Evolutionary conservation across 2,797 vertebrate genomes (phyloP).

Genomic region (Pelodytes ibericus): DNA sequence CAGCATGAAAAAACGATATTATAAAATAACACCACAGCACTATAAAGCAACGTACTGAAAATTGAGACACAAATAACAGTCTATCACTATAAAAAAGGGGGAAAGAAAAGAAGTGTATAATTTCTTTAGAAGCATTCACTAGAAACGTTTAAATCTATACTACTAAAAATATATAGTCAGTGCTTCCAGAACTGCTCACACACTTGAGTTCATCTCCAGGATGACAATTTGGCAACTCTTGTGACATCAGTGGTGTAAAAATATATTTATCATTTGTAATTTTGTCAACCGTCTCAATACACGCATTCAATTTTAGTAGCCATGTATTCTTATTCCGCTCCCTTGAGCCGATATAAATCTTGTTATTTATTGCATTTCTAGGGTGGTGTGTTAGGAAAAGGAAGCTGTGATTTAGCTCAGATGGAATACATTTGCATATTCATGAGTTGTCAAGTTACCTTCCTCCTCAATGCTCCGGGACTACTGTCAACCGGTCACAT

Average conservation of each 20-base stretch:
- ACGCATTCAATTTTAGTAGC: neutral
- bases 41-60: no score
- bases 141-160: neutral
- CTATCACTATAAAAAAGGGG: no score
- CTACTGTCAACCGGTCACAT: neutral
- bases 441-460: neutral
- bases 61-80: no score
- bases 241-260: neutral
- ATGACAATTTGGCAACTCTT: neutral
- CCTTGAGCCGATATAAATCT: neutral
- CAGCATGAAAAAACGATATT: no score
- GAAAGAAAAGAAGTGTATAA: no score
- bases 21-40: no score
- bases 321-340: neutral
- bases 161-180: neutral
- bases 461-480: neutral
- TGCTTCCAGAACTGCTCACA: neutral
- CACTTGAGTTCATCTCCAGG: neutral
- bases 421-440: constrained; percentile 5
- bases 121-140: neutral
- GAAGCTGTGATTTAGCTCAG: neutral
- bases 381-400: neutral
- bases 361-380: neutral
- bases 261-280: neutral
- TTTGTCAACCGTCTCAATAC: neutral